These are phyloP conservation scores for Himalopsyche japonica DNA, from an alignment of 2,888 invertebrate species.

Conservation along the genomic window DNA sequence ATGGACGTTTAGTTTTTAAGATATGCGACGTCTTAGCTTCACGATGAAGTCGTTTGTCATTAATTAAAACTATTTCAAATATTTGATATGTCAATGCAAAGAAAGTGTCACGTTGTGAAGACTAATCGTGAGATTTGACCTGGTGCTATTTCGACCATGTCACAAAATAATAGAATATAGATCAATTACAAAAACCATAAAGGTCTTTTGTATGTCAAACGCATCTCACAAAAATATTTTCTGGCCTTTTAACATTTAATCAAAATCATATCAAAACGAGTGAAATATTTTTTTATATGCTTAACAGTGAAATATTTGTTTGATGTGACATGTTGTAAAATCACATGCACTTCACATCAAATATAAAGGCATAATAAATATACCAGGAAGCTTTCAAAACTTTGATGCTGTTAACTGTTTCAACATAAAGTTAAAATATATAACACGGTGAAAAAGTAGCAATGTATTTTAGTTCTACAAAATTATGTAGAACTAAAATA, in stretches of 20 bases:
- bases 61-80: slow-evolving; percentile 24
- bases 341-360: no score
- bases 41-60: slow-evolving; percentile 14
- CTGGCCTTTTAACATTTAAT: neutral
- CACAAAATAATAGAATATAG: neutral
- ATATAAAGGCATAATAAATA: no score
- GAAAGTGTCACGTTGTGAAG: slow-evolving; percentile 12
- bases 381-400: no score
- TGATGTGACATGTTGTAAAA: no score
- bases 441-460: no score
- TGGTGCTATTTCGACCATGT: neutral
- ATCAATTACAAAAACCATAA: neutral
- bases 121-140: slow-evolving; percentile 10
- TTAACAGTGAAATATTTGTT: no score
- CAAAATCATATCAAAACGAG: no score
- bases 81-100: slow-evolving; percentile 28
- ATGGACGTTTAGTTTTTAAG: neutral
- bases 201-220: neutral
- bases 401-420: no score
- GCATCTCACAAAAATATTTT: neutral
- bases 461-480: no score
- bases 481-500: no score
- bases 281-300: no score
- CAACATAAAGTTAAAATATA: no score
- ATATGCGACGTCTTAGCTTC: neutral